A percentile compares a stretch with the other conserved stretches of the same genome.
These are phyloP conservation scores for Pogona vitticeps DNA, from an alignment of 2,113 vertebrate genomes.

Conservation along the genomic window DNA sequence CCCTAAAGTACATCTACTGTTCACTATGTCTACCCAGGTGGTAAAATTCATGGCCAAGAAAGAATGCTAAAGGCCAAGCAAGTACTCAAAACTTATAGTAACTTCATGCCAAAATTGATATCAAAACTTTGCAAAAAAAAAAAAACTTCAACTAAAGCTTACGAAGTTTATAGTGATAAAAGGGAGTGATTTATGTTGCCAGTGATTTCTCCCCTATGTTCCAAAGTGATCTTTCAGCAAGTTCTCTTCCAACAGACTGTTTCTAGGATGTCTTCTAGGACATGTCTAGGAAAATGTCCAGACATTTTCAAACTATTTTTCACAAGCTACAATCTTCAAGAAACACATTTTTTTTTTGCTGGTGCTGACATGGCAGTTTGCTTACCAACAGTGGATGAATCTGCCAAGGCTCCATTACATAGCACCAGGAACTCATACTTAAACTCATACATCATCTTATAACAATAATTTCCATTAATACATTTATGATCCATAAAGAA, in stretches of 20 bases:
- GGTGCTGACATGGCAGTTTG: background rate
- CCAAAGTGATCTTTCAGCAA: background rate
- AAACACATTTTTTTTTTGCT: background rate
- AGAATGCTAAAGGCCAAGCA: background rate
- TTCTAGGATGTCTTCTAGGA: background rate
- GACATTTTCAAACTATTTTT: background rate
- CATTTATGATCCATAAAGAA: background rate
- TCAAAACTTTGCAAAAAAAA: background rate
- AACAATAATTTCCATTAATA: background rate
- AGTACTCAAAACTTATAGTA: background rate
- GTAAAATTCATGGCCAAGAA: background rate
- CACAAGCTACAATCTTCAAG: background rate
- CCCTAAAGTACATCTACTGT: too few relatives aligned
- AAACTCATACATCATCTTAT: background rate
- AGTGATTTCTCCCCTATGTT: background rate
- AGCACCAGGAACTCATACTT: background rate
- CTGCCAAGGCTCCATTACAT: background rate
- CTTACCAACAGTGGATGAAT: background rate
- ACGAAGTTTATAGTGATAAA: background rate
- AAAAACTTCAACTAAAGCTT: background rate
- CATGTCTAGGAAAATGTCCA: background rate
- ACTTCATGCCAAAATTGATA: background rate
- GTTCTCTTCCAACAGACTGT: background rate
- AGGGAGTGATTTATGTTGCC: background rate
- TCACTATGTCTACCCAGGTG: too few relatives aligned